Evolutionary conservation across 2,888 invertebrate species (phyloP), one percentile per base, ranked within the genome.

Genomic region (Brachycybe producta): DNA sequence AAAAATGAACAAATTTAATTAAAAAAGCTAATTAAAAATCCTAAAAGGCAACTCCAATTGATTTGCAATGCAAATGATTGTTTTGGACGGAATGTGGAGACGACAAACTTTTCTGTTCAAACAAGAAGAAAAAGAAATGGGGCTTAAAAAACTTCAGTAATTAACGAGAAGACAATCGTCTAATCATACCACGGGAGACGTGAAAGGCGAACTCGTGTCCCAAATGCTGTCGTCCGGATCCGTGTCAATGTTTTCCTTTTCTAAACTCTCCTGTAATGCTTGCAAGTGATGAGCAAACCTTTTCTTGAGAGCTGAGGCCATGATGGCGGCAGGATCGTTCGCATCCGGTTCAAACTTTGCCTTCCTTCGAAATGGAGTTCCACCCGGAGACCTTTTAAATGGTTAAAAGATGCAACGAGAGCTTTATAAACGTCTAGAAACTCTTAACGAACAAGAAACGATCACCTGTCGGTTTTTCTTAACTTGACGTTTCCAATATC

Each of bases 221-320:
- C 32, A 32, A n/a, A n/a, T 32, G 32, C 32, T 32, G 32, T 32
- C n/a, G n/a, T 32, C 32, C 11, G 11, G 11, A n/a, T 32, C 32
- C 11, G 11, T 32, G 32, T 32, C 32, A n/a, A 11, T 11, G 32
- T 32, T 32, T n/a, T 32, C 32, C n/a, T 32, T 32, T 11, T 32
- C 32, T n/a, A 32, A 32, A n/a, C 32, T 32, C n/a, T 32, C 32
- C 32, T 32, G 32, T n/a, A 32, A n/a, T n/a, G 32, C n/a, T n/a
- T 62, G 57, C 54, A 62, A 58, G 23, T 56, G 51, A n/a, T n/a
- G n/a, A n/a, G 65, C 65, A 62, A 65, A 67, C 52, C 68, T 65
- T 49, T 63, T 66, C 57, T 64, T 66, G 41, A 69, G 57, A 3
- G 67, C 68, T 43, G 60, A 58, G 23, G 66, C 65, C 42, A 68